A percentile compares a stretch with the other conserved stretches of the same genome.
Evolutionary conservation across 2,888 invertebrate genomes (phyloP).

Genomic region (Diarsia dahlii): DNA sequence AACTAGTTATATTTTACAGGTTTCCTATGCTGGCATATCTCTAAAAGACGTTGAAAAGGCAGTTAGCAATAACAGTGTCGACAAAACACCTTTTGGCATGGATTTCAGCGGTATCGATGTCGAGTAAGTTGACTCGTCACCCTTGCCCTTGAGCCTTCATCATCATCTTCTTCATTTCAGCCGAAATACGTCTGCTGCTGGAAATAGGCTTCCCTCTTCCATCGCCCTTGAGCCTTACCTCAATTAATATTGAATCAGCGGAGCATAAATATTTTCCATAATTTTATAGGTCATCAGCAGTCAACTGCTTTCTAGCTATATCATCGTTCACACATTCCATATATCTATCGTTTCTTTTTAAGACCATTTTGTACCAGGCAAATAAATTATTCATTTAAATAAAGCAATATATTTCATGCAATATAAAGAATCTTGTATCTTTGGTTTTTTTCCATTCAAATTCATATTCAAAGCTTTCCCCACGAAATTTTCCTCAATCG

Average conservation of each 20-base stretch:
- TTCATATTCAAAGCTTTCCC: not conserved
- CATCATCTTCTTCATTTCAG: too few species aligned
- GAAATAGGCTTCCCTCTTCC: too few species aligned
- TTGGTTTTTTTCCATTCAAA: not conserved
- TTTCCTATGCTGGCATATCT: slow-evolving; percentile 74
- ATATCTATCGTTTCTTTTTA: not conserved
- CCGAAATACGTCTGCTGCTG: too few species aligned
- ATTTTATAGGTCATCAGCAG: not conserved
- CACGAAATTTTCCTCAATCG: not conserved
- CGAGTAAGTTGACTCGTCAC: slow-evolving; percentile 66
- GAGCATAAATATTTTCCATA: not conserved
- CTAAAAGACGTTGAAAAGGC: slow-evolving; percentile 70
- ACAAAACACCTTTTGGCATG: slow-evolving; percentile 70
- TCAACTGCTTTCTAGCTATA: not conserved
- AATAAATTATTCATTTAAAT: too few species aligned
- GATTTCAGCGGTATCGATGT: slow-evolving; percentile 77
- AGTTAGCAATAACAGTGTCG: slow-evolving; percentile 41
- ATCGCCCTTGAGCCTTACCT: too few species aligned
- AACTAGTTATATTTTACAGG: slow-evolving; percentile 58
- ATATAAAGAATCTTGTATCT: too few species aligned
- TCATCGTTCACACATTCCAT: not conserved
- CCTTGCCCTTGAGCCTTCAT: not conserved
- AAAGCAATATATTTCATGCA: too few species aligned
- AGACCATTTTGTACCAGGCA: too few species aligned
- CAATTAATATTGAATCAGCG: not conserved